Evolutionary conservation across 2,888 invertebrate species (phyloP).

Genomic region (Odontomyia ornata): DNA sequence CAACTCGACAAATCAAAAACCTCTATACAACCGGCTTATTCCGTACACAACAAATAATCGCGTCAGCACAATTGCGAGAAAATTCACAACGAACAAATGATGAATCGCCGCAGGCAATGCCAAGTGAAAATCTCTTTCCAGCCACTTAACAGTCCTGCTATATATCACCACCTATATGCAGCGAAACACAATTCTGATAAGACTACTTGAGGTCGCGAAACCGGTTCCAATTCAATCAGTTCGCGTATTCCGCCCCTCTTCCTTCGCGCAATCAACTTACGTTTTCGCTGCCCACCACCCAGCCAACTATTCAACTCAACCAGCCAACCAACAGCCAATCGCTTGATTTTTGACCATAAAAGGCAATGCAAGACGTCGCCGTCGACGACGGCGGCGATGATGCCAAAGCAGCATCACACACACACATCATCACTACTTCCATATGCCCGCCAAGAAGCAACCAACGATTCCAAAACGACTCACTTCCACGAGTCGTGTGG

Average conservation of each 20-base stretch:
- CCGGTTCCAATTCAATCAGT: not conserved
- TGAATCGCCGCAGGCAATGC: not conserved
- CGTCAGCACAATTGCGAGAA: not conserved
- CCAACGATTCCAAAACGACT: not conserved
- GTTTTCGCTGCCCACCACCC: not conserved
- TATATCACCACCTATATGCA: too few species aligned
- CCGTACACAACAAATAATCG: not conserved
- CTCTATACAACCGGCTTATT: not conserved
- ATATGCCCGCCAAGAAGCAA: too few species aligned
- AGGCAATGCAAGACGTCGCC: conserved; percentile 45
- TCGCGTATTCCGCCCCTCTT: not conserved
- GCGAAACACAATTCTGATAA: not conserved
- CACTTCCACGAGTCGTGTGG: too few species aligned
- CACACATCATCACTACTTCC: not conserved
- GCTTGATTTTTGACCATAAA: conserved; percentile 48
- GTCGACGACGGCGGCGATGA: not conserved
- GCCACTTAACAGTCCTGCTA: too few species aligned
- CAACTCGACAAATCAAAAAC: not conserved
- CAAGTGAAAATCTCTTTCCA: too few species aligned
- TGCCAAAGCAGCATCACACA: not conserved
- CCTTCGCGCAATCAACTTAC: too few species aligned
- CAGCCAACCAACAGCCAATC: conserved; percentile 33
- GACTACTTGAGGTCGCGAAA: not conserved
- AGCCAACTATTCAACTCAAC: not conserved
- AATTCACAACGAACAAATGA: not conserved